Evolutionary conservation across 1,140 invertebrate genomes (phyloP).

Genomic region (Chironomus striatipennis): DNA sequence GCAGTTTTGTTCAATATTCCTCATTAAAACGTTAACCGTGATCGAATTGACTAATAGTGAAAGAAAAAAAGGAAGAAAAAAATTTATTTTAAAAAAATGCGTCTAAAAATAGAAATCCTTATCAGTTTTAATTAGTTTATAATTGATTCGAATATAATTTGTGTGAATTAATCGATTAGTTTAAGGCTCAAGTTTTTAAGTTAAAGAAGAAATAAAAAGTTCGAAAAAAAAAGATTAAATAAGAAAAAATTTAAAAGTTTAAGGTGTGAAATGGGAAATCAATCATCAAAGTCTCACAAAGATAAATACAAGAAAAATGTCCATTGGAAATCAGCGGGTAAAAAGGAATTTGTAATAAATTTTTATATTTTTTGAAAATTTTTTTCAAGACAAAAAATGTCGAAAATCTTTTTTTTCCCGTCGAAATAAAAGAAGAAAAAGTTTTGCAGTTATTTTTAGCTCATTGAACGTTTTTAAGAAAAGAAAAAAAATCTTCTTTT

Average conservation of each 20-base stretch:
- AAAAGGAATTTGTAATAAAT: constrained; percentile 31
- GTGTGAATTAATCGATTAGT: not conserved
- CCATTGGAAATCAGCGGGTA: constrained; percentile 62
- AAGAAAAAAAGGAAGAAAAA: not conserved
- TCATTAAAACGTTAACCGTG: not conserved
- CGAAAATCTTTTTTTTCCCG: constrained; percentile 34
- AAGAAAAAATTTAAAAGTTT: not conserved
- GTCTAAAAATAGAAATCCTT: constrained; percentile 3
- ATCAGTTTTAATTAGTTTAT: not conserved
- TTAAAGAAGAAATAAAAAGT: too few species aligned
- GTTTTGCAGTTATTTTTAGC: constrained; percentile 24
- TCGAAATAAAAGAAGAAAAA: constrained; percentile 35
- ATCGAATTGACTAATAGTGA: constrained; percentile 14
- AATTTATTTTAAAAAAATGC: not conserved
- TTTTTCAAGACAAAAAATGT: constrained; percentile 34
- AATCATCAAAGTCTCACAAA: constrained; percentile 37
- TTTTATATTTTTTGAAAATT: constrained; percentile 30
- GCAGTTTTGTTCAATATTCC: constrained; percentile 7
- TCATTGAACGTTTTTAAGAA: not conserved
- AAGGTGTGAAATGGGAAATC: constrained; percentile 35
- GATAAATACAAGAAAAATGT: constrained; percentile 55
- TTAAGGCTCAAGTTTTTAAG: not conserved
- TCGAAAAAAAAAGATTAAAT: not conserved
- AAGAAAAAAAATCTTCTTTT: not conserved
- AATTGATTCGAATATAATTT: not conserved